Conservation (phyloP, 1,140 invertebrate genomes). For the Drosophila pachea region DNA sequence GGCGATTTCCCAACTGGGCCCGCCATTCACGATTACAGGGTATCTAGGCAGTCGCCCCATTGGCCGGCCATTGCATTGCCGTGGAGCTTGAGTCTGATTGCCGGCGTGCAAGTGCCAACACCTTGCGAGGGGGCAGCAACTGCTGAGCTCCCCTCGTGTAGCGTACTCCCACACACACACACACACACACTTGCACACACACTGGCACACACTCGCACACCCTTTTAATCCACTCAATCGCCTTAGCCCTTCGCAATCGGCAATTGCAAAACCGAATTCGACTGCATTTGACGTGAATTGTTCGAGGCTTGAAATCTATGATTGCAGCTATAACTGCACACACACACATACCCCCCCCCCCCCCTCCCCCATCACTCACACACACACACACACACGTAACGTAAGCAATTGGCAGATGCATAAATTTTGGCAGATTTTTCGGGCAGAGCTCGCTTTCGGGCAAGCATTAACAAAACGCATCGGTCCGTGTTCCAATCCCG, state of each 20-base stretch:
- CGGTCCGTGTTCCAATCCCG: slow-evolving; percentile 9
- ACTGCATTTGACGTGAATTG: slow-evolving; percentile 74
- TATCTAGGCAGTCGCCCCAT: too few relatives aligned
- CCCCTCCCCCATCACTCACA: neutral
- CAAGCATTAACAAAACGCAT: slow-evolving; percentile 15
- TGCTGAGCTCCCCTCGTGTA: neutral
- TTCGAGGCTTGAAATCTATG: slow-evolving; percentile 72
- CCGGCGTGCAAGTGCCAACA: slow-evolving; percentile 68
- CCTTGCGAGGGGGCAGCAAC: slow-evolving; percentile 36
- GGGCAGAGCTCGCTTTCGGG: neutral
- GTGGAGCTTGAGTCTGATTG: slow-evolving; percentile 44
- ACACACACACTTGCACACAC: neutral
- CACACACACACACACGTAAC: neutral
- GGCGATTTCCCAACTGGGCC: slow-evolving; percentile 8
- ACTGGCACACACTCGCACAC: neutral
- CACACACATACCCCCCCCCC: slow-evolving; percentile 27
- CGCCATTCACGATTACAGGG: neutral
- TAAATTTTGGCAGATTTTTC: slow-evolving; percentile 15
- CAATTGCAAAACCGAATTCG: slow-evolving; percentile 42
- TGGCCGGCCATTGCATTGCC: neutral
- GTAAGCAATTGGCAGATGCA: slow-evolving; percentile 25
- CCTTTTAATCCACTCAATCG: neutral
- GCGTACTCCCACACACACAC: neutral
- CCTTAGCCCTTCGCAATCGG: slow-evolving; percentile 29
- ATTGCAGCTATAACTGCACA: slow-evolving; percentile 70